Evolutionary conservation across 2,797 vertebrate species (phyloP).

Genomic region (Chelonia mydas): DNA sequence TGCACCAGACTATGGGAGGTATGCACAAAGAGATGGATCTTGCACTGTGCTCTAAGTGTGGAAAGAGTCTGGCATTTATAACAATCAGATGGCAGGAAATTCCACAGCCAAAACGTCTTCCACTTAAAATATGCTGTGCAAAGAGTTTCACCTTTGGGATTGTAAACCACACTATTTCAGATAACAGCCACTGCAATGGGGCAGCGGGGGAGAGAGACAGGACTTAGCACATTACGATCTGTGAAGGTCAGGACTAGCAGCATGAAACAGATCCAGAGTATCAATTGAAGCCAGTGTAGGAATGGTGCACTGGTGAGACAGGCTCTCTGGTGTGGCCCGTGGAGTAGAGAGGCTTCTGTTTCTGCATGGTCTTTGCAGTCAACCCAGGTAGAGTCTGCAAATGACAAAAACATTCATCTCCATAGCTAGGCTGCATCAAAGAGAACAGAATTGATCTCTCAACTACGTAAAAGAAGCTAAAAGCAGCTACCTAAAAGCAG

Average conservation of each 20-base stretch:
- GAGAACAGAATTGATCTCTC: not conserved
- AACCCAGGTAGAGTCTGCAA: not conserved
- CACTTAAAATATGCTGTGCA: not conserved
- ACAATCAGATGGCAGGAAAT: not conserved
- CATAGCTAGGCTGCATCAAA: not conserved
- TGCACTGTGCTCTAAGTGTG: not conserved
- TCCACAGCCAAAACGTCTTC: not conserved
- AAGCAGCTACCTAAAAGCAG: not conserved
- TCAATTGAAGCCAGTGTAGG: too few species aligned
- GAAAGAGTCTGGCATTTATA: not conserved
- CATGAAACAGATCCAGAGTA: not conserved
- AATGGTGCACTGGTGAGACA: not conserved
- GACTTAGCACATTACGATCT: rapidly evolving
- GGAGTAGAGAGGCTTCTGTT: not conserved
- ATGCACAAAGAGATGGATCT: not conserved
- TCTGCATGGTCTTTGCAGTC: not conserved
- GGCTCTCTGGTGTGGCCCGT: not conserved
- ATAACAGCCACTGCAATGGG: not conserved
- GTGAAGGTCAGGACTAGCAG: not conserved
- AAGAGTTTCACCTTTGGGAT: not conserved
- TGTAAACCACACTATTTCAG: not conserved
- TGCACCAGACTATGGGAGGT: too few species aligned
- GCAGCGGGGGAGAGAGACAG: not conserved
- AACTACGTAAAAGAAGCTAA: not conserved
- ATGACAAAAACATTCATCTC: not conserved